A percentile compares a stretch with the other conserved stretches of the same genome.
Evolutionary conservation across 2,797 vertebrate genomes (phyloP).

Genomic region (Acropternis orthonyx): DNA sequence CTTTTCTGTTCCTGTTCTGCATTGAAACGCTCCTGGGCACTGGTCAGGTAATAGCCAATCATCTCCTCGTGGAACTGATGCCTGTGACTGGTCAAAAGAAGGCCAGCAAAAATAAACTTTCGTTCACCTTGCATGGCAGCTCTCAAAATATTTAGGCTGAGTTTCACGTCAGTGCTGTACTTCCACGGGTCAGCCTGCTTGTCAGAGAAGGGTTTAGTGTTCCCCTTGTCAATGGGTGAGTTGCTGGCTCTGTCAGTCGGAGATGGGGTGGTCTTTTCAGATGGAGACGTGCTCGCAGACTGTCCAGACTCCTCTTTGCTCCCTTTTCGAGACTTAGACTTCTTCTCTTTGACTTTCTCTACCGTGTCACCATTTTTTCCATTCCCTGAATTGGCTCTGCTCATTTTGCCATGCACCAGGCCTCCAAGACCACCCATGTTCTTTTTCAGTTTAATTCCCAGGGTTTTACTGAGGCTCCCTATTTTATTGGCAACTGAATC

Average conservation of each 20-base stretch:
- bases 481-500: conserved; percentile 99
- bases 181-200: conserved; percentile 89
- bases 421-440: conserved; percentile 98
- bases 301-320: conserved; percentile 91
- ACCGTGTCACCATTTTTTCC: conserved; percentile 77
- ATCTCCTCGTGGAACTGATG: conserved; percentile 99
- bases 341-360: conserved; percentile 81
- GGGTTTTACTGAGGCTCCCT: conserved; percentile 96
- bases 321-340: conserved; percentile 87
- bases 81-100: conserved; percentile 94
- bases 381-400: conserved; percentile 85
- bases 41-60: conserved; percentile 96
- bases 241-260: conserved; percentile 87
- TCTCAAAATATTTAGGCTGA: conserved; percentile 96
- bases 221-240: conserved; percentile 83
- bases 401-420: conserved; percentile 95
- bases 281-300: conserved; percentile 89
- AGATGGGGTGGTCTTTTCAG: conserved; percentile 93
- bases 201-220: conserved; percentile 72
- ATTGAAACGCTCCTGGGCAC: conserved; percentile 96
- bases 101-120: conserved; percentile 97
- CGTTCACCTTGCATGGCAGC: conserved; percentile 99
- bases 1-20: conserved; percentile 96
- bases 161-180: conserved; percentile 98
- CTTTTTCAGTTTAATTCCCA: conserved; percentile 97